A percentile compares a stretch with the other conserved stretches of the same genome.
Conservation (phyloP, 2,888 invertebrate genomes). For the Dusona sp. region DNA sequence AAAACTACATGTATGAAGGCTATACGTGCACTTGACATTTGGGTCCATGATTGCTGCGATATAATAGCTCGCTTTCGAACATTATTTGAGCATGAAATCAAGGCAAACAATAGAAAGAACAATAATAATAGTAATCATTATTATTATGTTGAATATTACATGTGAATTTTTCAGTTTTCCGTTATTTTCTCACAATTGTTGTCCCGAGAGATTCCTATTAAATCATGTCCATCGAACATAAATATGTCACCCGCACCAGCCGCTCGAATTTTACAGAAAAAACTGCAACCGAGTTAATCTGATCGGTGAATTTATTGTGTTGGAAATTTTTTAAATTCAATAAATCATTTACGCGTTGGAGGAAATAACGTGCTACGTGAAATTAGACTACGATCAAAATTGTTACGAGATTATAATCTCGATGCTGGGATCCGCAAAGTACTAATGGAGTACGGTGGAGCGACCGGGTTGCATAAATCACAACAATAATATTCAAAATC, state of each 20-base stretch:
- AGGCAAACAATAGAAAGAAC: background rate
- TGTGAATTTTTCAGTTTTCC: background rate
- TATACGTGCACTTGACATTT: background rate
- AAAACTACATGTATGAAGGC: background rate
- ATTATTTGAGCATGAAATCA: slow-evolving; percentile 27
- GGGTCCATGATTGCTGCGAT: background rate
- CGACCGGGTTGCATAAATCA: background rate
- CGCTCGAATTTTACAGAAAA: background rate
- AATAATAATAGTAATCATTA: slow-evolving; percentile 20
- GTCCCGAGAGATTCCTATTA: background rate
- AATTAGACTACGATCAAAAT: background rate
- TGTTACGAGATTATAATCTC: background rate
- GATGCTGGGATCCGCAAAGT: background rate
- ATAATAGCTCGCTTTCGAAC: slow-evolving; percentile 28
- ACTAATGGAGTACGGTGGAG: background rate
- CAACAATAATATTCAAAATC: background rate
- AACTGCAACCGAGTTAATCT: background rate
- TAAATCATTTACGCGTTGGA: background rate
- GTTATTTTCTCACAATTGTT: background rate
- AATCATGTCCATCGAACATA: background rate
- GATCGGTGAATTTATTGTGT: background rate
- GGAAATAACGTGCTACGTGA: background rate
- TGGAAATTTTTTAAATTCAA: background rate
- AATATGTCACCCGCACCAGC: background rate
- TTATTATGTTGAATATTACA: background rate